Conservation (phyloP, 2,797 vertebrate genomes). For the Varecia variegata region DNA sequence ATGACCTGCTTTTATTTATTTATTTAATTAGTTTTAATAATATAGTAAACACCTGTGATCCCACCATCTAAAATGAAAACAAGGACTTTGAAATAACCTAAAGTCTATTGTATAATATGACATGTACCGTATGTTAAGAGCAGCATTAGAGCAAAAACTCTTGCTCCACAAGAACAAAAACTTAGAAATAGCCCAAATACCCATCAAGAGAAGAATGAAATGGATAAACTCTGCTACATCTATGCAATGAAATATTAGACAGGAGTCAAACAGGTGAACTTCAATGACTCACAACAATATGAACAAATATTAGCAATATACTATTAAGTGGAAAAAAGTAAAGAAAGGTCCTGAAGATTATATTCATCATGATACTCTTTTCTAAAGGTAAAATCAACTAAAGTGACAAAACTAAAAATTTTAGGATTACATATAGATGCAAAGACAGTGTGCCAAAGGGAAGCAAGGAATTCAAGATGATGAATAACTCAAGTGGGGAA, state of each 20-base stretch:
- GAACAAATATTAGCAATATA: not conserved
- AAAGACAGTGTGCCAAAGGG: not conserved
- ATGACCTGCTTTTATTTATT: not conserved
- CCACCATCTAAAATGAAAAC: not conserved
- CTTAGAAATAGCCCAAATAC: not conserved
- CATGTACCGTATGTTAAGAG: not conserved
- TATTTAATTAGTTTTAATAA: not conserved
- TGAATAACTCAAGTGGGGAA: not conserved
- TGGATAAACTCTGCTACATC: not conserved
- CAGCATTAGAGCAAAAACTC: not conserved
- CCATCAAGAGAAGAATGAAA: not conserved
- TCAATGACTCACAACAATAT: not conserved
- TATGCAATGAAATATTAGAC: not conserved
- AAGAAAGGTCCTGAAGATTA: not conserved
- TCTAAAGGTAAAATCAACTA: not conserved
- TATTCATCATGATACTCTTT: not conserved
- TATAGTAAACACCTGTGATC: not conserved
- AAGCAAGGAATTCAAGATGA: not conserved
- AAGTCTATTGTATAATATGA: not conserved
- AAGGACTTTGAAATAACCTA: not conserved
- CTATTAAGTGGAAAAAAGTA: not conserved
- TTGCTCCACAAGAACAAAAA: not conserved
- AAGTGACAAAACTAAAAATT: not conserved
- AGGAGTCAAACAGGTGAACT: not conserved
- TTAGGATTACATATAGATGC: not conserved